These are phyloP conservation scores for Aplocera efformata DNA, from an alignment of 2,888 invertebrate genomes.

Conservation along the genomic window DNA sequence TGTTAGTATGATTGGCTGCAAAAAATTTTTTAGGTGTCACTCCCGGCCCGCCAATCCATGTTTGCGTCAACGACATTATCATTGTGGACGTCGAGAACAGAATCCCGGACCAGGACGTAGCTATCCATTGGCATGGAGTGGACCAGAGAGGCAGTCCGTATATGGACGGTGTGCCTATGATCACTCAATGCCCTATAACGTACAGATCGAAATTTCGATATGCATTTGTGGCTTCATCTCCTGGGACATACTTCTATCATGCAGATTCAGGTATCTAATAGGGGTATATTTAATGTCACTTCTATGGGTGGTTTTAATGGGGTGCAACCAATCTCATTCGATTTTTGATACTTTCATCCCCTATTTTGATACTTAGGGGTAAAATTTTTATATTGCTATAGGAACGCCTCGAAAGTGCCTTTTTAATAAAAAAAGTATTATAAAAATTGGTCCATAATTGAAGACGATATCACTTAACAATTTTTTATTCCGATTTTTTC, in stretches of 20 bases:
- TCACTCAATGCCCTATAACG: constrained; percentile 88
- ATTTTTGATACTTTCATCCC: too few relatives aligned
- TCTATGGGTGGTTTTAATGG: too few relatives aligned
- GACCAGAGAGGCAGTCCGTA: constrained; percentile 82
- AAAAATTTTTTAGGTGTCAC: constrained; percentile 27
- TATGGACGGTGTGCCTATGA: constrained; percentile 88
- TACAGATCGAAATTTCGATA: constrained; percentile 86
- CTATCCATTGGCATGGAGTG: constrained; percentile 89
- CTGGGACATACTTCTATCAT: constrained; percentile 88
- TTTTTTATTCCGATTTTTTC: too few relatives aligned
- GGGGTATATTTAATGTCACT: background rate
- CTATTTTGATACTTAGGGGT: too few relatives aligned
- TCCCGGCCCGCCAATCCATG: constrained; percentile 81
- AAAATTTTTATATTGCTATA: too few relatives aligned
- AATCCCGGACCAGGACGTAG: constrained; percentile 83
- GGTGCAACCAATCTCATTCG: too few relatives aligned
- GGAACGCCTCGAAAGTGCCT: too few relatives aligned
- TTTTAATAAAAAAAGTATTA: too few relatives aligned
- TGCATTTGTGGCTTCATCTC: constrained; percentile 83
- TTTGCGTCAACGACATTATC: constrained; percentile 86
- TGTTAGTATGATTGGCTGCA: too few relatives aligned
- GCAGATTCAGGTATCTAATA: constrained; percentile 83
- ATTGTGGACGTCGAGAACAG: constrained; percentile 87
- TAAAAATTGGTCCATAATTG: too few relatives aligned
- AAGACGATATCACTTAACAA: too few relatives aligned